Evolutionary conservation across 2,888 invertebrate species (phyloP).

Genomic region (Ectropis crepuscularia): DNA sequence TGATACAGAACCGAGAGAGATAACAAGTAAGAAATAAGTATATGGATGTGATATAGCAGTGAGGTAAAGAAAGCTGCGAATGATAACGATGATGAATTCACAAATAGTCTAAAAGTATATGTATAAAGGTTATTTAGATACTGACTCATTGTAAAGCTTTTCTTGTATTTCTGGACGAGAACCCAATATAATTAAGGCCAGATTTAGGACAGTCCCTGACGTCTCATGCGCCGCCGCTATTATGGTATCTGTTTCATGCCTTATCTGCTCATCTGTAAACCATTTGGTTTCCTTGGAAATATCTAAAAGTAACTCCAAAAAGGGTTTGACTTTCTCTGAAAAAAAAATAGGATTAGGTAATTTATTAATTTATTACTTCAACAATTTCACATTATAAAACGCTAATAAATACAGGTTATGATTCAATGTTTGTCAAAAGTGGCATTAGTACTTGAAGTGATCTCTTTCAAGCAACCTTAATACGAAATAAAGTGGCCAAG

Average conservation of each 20-base stretch:
- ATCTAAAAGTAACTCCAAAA: slow-evolving; percentile 27
- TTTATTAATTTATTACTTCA: background rate
- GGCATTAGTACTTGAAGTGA: no score
- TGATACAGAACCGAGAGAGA: no score
- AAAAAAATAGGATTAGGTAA: background rate
- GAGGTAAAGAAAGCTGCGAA: no score
- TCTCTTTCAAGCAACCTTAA: no score
- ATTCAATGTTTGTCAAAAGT: no score
- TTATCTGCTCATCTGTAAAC: slow-evolving; percentile 29
- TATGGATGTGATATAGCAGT: no score
- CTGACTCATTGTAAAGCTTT: slow-evolving; percentile 32
- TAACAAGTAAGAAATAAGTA: no score
- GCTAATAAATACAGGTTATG: no score
- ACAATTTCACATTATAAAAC: no score
- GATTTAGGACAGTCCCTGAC: slow-evolving; percentile 15
- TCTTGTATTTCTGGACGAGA: slow-evolving; percentile 28
- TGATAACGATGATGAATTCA: no score
- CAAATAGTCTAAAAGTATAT: background rate
- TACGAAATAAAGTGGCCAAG: no score
- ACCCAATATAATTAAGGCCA: slow-evolving; percentile 19
- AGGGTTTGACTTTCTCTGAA: slow-evolving; percentile 5
- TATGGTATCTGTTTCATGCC: slow-evolving; percentile 25
- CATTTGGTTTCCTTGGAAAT: slow-evolving; percentile 14
- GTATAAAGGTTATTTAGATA: background rate
- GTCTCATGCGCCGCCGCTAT: slow-evolving; percentile 27